Evolutionary conservation across 2,888 invertebrate genomes (phyloP).

Genomic region (Eupithecia vulgata): DNA sequence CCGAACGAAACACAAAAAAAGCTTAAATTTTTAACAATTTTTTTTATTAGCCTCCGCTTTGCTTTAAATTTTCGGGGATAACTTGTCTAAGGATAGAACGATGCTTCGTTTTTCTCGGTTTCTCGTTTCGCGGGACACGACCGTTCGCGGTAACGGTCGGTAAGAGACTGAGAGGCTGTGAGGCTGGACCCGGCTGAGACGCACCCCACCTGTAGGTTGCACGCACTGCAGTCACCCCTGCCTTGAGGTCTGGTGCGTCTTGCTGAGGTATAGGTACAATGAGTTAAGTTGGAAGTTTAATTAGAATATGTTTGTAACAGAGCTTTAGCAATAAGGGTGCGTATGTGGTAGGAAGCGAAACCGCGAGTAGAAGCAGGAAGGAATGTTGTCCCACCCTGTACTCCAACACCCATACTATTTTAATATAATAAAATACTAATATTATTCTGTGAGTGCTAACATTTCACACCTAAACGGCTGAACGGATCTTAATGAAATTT

Average conservation of each 20-base stretch:
- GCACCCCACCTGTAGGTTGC: constrained; percentile 78
- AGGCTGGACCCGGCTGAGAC: constrained; percentile 45
- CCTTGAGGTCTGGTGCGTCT: neutral
- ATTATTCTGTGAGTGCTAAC: too few species aligned
- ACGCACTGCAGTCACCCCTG: constrained; percentile 77
- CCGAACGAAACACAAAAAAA: neutral
- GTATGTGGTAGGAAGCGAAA: neutral
- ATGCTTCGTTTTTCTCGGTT: constrained; percentile 4
- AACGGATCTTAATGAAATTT: too few species aligned
- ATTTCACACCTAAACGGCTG: too few species aligned
- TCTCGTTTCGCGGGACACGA: constrained; percentile 41
- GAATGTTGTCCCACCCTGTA: neutral
- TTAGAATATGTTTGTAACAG: neutral
- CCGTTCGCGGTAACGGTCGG: constrained; percentile 55
- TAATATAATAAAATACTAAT: too few species aligned
- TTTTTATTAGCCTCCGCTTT: neutral
- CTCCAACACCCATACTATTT: too few species aligned
- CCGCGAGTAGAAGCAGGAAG: neutral
- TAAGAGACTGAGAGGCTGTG: constrained; percentile 55
- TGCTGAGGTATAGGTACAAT: neutral
- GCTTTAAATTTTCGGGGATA: neutral
- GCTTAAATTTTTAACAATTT: neutral
- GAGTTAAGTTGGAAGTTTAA: neutral
- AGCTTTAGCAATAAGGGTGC: neutral
- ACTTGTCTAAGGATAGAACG: neutral